These are phyloP conservation scores for Serrognathus titanus DNA, from an alignment of 2,888 invertebrate genomes.

Conservation along the genomic window DNA sequence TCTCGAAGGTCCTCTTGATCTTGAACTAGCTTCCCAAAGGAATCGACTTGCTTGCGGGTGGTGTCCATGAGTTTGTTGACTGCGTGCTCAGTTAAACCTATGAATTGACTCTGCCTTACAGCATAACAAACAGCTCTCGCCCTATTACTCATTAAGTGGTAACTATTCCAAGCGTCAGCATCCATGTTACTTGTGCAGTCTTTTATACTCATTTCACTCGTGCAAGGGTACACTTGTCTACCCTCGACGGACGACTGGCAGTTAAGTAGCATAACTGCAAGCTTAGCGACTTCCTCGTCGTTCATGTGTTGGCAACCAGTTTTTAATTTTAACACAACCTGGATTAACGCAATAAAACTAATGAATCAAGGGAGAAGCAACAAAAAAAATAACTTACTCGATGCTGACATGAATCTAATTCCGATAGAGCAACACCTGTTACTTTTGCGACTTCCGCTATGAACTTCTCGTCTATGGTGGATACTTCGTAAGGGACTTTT, in stretches of 20 bases:
- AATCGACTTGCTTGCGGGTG: constrained; percentile 39
- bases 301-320: constrained; percentile 58
- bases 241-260: constrained; percentile 64
- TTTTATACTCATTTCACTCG: constrained; percentile 59
- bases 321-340: constrained; percentile 60
- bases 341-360: constrained; percentile 14
- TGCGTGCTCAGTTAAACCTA: constrained; percentile 61
- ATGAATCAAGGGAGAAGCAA: background rate
- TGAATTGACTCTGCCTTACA: constrained; percentile 61
- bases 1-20: constrained; percentile 39
- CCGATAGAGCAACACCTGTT: constrained; percentile 54
- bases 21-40: constrained; percentile 37
- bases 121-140: constrained; percentile 66
- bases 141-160: constrained; percentile 64
- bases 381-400: constrained; percentile 45
- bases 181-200: constrained; percentile 66
- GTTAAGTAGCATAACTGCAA: constrained; percentile 64
- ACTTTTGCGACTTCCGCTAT: constrained; percentile 59
- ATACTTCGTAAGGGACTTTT: constrained; percentile 54
- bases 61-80: constrained; percentile 61
- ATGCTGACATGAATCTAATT: constrained; percentile 62
- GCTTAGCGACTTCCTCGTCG: constrained; percentile 64
- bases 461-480: constrained; percentile 58
- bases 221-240: constrained; percentile 58
- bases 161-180: constrained; percentile 65